These are phyloP conservation scores for Araneus ventricosus DNA, from an alignment of 1,140 invertebrate species.

Conservation along the genomic window DNA sequence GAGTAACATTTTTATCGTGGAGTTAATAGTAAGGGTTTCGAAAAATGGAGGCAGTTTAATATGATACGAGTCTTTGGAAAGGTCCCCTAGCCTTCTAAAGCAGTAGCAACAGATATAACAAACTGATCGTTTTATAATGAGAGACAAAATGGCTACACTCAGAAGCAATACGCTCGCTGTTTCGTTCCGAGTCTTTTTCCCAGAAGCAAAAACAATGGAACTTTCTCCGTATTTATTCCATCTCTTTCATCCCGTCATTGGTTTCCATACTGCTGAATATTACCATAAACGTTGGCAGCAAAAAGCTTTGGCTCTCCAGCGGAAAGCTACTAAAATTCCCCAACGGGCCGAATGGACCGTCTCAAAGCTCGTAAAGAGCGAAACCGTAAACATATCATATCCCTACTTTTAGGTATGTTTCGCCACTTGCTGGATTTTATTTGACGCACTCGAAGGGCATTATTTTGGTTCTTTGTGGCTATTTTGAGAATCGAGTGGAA, in stretches of 20 bases:
- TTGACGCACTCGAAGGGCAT: background rate
- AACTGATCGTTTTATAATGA: no score
- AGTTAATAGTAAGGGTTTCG: no score
- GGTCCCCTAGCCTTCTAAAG: no score
- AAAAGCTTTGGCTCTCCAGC: background rate
- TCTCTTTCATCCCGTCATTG: background rate
- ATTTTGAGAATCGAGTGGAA: conserved; percentile 9
- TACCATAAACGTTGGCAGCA: background rate
- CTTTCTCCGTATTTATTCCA: background rate
- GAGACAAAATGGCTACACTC: background rate
- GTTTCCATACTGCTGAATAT: background rate
- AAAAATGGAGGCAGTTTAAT: no score
- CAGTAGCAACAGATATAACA: no score
- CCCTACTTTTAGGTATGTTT: conserved; percentile 7
- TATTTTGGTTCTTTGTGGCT: conserved; percentile 18
- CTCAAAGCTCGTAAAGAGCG: background rate
- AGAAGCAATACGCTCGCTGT: background rate
- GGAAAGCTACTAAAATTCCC: background rate
- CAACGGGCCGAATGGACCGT: background rate
- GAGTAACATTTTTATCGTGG: no score
- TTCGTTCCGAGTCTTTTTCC: no score
- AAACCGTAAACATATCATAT: conserved; percentile 29
- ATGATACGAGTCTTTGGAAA: no score
- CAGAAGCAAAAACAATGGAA: background rate
- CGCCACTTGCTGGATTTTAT: conserved; percentile 26